Evolutionary conservation across 2,888 invertebrate species (phyloP).

Genomic region (Xestia sexstrigata): DNA sequence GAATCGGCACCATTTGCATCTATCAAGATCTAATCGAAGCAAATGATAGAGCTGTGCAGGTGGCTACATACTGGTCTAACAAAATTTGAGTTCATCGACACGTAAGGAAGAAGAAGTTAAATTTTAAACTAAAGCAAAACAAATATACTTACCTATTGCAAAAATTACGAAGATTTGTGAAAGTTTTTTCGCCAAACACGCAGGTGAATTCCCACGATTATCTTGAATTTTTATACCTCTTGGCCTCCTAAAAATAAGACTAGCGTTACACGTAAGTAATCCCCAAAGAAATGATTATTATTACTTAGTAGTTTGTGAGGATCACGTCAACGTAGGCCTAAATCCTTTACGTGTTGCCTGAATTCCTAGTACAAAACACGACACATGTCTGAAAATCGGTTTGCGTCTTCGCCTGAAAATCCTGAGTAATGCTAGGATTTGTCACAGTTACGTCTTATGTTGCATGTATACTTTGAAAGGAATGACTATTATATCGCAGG

Average conservation of each 20-base stretch:
- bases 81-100: too few species aligned
- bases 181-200: background rate
- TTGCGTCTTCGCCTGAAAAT: slow-evolving; percentile 58
- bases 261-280: slow-evolving; percentile 13
- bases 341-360: slow-evolving; percentile 35
- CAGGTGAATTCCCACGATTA: background rate
- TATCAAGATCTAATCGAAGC: too few species aligned
- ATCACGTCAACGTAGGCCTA: slow-evolving; percentile 38
- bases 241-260: slow-evolving; percentile 16
- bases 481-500: slow-evolving; percentile 40
- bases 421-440: slow-evolving; percentile 68
- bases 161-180: background rate
- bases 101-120: too few species aligned
- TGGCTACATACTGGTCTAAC: too few species aligned
- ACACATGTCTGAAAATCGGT: slow-evolving; percentile 54
- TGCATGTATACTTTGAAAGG: slow-evolving; percentile 42
- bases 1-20: too few species aligned
- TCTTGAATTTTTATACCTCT: background rate
- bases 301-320: slow-evolving; percentile 41
- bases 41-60: too few species aligned
- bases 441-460: slow-evolving; percentile 36
- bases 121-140: background rate
- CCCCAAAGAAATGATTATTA: slow-evolving; percentile 27
- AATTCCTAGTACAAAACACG: slow-evolving; percentile 46
- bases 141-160: background rate